Base-by-base conservation (phyloP, 2,888 invertebrate species). In the Criorhina ranunculi region DNA sequence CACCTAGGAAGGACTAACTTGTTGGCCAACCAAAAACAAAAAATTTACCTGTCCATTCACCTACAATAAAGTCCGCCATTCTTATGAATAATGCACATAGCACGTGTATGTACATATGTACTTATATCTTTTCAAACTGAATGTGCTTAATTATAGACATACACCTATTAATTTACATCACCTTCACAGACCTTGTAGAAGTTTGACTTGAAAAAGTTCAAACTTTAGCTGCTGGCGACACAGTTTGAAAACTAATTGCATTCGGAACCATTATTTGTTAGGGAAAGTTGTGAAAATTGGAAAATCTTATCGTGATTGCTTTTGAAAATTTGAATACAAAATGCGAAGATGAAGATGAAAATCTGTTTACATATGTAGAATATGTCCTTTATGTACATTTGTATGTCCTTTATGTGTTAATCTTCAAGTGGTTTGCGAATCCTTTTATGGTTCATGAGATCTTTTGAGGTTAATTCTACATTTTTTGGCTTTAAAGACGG, bases 111-210 rank as follows among this genome's bases (percentile, higher is more conserved):
- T 11, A 11, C 1, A n/a, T 24, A 49, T 11, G 29, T 9, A n/a
- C n/a, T n/a, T n/a, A n/a, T 51, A 29, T 1, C 11, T 53, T 15
- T 53, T 33, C 0, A 53, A 53, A 53, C 8, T 53, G 33, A 73
- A 42, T 44, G 64, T 64, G 59, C 49, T 76, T 59, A 76, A 67
- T 59, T 67, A 49, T 49, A 67, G 8, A 37, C 57, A 67, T 19
- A 67, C 49, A 59, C 6, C 29, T 37, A 76, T 76, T 76, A 76
- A 76, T 76, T 76, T 59, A 59, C 76, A 59, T 76, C 76, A 76
- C 76, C 66, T 76, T 76, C 66, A 67, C 76, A 66, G 57, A n/a
- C n/a, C 57, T 75, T 2, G 9, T 40, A 24, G 31, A 9, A 66
- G 53, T 67, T 53, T 67, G 40, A 76, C 66, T 67, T 59, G 35